phyloP scores from a whole-genome alignment of 2,888 invertebrate genomes.

The Xestobium rufovillosum region DNA sequence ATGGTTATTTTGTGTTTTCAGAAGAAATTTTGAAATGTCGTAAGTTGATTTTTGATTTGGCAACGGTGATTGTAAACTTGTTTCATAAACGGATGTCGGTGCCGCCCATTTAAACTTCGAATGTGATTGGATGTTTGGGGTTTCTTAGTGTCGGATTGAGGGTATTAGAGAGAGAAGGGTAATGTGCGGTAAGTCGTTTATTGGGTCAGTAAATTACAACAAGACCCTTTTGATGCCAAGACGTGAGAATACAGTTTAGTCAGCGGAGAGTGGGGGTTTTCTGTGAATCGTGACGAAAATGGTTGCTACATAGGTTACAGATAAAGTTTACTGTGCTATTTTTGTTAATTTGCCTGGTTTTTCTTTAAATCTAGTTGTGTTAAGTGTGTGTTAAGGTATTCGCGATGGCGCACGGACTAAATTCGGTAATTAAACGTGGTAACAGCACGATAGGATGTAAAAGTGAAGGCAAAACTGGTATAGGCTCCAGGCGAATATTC shows the following conservation, averaged over 20 bases:
- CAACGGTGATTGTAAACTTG: slow-evolving; percentile 60
- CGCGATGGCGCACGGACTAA: slow-evolving; percentile 53
- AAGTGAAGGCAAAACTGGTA: slow-evolving; percentile 42
- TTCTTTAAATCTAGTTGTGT: slow-evolving; percentile 13
- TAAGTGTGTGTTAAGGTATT: slow-evolving; percentile 20
- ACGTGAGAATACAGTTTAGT: slow-evolving; percentile 58
- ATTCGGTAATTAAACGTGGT: slow-evolving; percentile 46
- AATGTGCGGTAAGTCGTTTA: slow-evolving; percentile 20
- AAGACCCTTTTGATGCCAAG: slow-evolving; percentile 58
- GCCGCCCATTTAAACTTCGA: slow-evolving; percentile 33
- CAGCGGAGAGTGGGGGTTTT: slow-evolving; percentile 45
- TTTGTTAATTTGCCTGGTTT: slow-evolving; percentile 34
- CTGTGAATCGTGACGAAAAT: slow-evolving; percentile 46
- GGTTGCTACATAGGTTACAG: slow-evolving; percentile 51
- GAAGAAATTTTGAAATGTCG: too few species aligned
- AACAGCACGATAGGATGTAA: slow-evolving; percentile 40
- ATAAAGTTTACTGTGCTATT: slow-evolving; percentile 37
- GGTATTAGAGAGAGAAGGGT: slow-evolving; percentile 15
- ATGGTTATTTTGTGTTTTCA: too few species aligned
- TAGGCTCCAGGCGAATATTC: slow-evolving; percentile 81
- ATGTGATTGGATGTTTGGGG: slow-evolving; percentile 20
- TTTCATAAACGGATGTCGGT: slow-evolving; percentile 68
- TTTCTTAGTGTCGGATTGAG: slow-evolving; percentile 29
- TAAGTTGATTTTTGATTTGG: slow-evolving; percentile 36
- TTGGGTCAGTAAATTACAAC: slow-evolving; percentile 40